Evolutionary conservation across 1,140 invertebrate species (phyloP), one percentile per base, ranked within the genome.

Genomic region (Ectropis grisescens): DNA sequence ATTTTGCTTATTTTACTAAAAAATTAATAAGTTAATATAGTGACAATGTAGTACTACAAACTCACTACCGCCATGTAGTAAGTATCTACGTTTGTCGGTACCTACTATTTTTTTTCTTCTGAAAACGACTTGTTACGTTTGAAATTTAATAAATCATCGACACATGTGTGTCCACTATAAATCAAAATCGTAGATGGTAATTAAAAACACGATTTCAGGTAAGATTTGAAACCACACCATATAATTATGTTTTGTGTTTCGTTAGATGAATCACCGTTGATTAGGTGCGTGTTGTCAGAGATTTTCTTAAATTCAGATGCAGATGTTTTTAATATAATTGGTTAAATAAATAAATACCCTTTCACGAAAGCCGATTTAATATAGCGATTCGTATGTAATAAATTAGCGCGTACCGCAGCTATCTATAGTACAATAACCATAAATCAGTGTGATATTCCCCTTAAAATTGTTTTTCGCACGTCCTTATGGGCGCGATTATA

Each of bases 381-480:
- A 39, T 33, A 33, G 15, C 26, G 14, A 32, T 31, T 37, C 24
- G 33, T 24, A 25, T 38, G 36, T 37, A 11, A 38, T 33, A 38
- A 37, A 44, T 44, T 28, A 35, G 29, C 33, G 30, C n/a, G n/a
- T n/a, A n/a, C n/a, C n/a, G n/a, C n/a, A n/a, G n/a, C n/a, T n/a
- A n/a, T n/a, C n/a, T n/a, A n/a, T n/a, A n/a, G n/a, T 19, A 34
- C 29, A 48, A 34, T 32, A 32, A 19, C 49, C 29, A 78, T 80
- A 78, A 80, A 75, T 80, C 72, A 71, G 34, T 44, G 47, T 47
- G 50, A 56, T 57, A 54, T 51, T 54, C 48, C 47, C 36, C 56
- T 61, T 59, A 64, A 76, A 76, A 80, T 59, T 68, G 59, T 74
- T 72, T 68, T 78, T 81, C 72, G 67, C 76, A 71, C 70, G 61